A percentile compares a stretch with the other conserved stretches of the same genome.
phyloP scores from a whole-genome alignment of 30 jellyfish, hydroid and myxozoan species.

The Cassiopea xamachana region DNA sequence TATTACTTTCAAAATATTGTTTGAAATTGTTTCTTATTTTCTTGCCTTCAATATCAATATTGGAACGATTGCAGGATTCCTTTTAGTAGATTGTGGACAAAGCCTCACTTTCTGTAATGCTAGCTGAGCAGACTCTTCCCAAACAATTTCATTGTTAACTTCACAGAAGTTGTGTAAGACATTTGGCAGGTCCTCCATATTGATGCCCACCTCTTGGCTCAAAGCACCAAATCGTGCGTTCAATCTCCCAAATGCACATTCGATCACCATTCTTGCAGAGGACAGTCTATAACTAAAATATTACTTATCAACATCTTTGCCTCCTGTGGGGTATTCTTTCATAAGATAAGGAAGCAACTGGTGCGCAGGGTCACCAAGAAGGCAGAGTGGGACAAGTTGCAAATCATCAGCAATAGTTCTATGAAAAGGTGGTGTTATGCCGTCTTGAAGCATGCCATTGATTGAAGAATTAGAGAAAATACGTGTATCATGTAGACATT shows the following conservation, averaged over 20 bases:
- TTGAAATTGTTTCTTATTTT: not conserved
- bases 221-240: conserved; percentile 65
- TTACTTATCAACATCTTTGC: conserved; percentile 29
- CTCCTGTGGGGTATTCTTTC: conserved; percentile 68
- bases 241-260: conserved; percentile 80
- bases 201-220: conserved; percentile 61
- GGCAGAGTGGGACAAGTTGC: conserved; percentile 61
- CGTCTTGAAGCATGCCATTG: conserved; percentile 8
- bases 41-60: not conserved
- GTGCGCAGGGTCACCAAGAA: conserved; percentile 74
- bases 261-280: conserved; percentile 75
- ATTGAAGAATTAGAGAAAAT: conserved; percentile 37
- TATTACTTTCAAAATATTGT: not conserved
- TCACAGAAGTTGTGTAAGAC: conserved; percentile 73
- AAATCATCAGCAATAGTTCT: conserved; percentile 63
- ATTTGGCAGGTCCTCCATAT: conserved; percentile 38
- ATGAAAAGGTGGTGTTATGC: not conserved
- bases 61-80: not conserved
- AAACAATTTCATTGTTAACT: not conserved
- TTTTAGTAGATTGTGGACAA: not conserved
- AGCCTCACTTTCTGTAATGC: not conserved
- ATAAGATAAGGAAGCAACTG: conserved; percentile 72
- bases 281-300: conserved; percentile 61
- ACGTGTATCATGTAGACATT: conserved; percentile 60
- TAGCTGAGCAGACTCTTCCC: not conserved